Evolutionary conservation across 2,797 vertebrate species (phyloP).

Genomic region (Anomalospiza imberbis): DNA sequence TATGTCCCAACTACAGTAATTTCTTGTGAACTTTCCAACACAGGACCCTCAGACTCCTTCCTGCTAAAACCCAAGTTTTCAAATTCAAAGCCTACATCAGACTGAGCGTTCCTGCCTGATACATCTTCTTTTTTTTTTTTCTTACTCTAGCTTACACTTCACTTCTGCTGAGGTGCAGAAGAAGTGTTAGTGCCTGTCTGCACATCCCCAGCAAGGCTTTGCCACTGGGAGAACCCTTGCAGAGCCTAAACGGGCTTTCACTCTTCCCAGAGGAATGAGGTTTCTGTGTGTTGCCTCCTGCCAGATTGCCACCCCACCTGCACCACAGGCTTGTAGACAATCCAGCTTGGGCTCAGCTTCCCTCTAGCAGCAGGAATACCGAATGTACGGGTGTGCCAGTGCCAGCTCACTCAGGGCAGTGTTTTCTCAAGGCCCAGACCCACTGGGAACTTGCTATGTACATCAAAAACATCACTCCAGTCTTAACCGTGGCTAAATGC

Average conservation of each 20-base stretch:
- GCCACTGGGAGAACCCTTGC: neutral
- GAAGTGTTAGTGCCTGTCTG: neutral
- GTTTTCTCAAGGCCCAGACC: slow-evolving; percentile 34
- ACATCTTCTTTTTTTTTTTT: neutral
- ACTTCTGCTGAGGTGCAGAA: neutral
- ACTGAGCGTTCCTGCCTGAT: neutral
- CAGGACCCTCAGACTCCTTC: neutral
- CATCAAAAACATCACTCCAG: slow-evolving; percentile 68
- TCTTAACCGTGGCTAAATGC: slow-evolving; percentile 79
- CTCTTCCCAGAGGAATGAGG: neutral
- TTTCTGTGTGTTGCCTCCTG: neutral
- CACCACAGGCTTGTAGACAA: slow-evolving; percentile 41
- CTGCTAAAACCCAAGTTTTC: neutral
- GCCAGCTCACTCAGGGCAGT: slow-evolving; percentile 44
- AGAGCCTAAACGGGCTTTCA: neutral
- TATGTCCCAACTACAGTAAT: neutral
- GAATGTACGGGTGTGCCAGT: slow-evolving; percentile 43
- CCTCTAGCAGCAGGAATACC: slow-evolving; percentile 67
- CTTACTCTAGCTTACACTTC: neutral
- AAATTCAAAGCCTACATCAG: neutral
- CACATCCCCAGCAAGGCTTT: neutral
- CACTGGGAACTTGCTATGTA: slow-evolving; percentile 51
- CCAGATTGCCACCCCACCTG: neutral
- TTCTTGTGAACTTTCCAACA: neutral
- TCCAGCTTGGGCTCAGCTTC: slow-evolving; percentile 24